Percentiles rank a stretch among this genome's conserved stretches.
phyloP scores from a whole-genome alignment of 2,797 vertebrate genomes.

The Pygocentrus nattereri region DNA sequence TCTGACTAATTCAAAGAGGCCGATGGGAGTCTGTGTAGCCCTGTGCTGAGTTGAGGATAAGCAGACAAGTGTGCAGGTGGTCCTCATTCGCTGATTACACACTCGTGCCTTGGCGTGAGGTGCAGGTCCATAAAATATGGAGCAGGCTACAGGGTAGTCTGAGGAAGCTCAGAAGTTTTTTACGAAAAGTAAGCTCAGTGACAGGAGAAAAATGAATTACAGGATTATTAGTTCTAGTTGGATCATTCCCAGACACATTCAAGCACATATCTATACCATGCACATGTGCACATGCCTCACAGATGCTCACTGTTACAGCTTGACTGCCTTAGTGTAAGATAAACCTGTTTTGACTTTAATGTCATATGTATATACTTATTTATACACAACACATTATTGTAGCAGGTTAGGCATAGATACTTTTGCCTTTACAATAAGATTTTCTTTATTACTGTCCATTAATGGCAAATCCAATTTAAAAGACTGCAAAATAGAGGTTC shows the following conservation, averaged over 20 bases:
- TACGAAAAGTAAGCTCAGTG: constrained; percentile 7
- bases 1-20: background rate
- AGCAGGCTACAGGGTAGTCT: constrained; percentile 1
- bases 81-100: constrained; percentile 45
- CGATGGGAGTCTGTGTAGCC: background rate
- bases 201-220: constrained; percentile 32
- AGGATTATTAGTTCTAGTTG: constrained; percentile 21
- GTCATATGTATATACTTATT: too few relatives aligned
- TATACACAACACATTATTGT: too few relatives aligned
- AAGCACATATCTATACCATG: background rate
- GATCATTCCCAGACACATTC: background rate
- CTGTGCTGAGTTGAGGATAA: constrained; percentile 17
- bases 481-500: constrained; percentile 23
- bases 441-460: constrained; percentile 6
- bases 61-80: constrained; percentile 42
- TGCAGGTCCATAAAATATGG: constrained; percentile 32
- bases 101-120: constrained; percentile 18
- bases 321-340: background rate
- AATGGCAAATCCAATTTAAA: constrained; percentile 35
- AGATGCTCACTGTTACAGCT: background rate
- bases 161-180: constrained; percentile 12
- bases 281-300: background rate
- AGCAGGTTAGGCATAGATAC: too few relatives aligned
- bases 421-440: background rate
- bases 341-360: background rate